Percentiles rank a stretch among this genome's conserved stretches.
Conservation (phyloP, 2,888 invertebrate species). For the Chymomyza amoena region DNA sequence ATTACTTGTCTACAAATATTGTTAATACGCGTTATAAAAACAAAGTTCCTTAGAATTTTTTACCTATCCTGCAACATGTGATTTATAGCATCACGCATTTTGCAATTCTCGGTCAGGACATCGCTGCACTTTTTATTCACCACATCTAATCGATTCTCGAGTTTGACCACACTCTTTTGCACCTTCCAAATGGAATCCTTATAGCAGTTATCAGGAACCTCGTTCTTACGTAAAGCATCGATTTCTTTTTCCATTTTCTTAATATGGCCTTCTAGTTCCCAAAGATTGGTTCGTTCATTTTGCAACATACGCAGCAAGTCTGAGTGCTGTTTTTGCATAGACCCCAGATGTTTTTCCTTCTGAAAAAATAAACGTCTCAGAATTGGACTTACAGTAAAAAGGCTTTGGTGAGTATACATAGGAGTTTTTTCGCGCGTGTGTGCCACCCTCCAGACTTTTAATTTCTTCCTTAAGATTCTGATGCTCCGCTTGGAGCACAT, state of each 20-base stretch:
- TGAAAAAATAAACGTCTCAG: slow-evolving; percentile 25
- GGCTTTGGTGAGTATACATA: slow-evolving; percentile 47
- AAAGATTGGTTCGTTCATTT: slow-evolving; percentile 73
- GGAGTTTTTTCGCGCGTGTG: slow-evolving; percentile 73
- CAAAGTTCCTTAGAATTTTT: slow-evolving; percentile 12
- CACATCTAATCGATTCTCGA: slow-evolving; percentile 88
- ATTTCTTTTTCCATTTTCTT: slow-evolving; percentile 78
- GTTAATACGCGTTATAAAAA: too few species aligned
- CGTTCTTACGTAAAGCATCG: slow-evolving; percentile 76
- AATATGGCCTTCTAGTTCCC: slow-evolving; percentile 81
- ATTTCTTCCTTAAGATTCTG: slow-evolving; percentile 73
- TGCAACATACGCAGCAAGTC: slow-evolving; percentile 66
- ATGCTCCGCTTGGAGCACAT: slow-evolving; percentile 74
- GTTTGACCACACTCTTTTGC: slow-evolving; percentile 81
- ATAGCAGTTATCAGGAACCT: slow-evolving; percentile 80
- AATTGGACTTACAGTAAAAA: not conserved
- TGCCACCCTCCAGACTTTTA: slow-evolving; percentile 71
- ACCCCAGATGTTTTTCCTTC: slow-evolving; percentile 66
- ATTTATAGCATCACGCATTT: slow-evolving; percentile 88
- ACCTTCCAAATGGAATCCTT: slow-evolving; percentile 77
- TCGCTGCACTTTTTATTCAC: slow-evolving; percentile 88
- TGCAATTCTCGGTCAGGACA: slow-evolving; percentile 86
- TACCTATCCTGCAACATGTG: slow-evolving; percentile 88
- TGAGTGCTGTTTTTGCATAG: slow-evolving; percentile 63
- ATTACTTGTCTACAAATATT: too few species aligned